Conservation (phyloP, 2,113 vertebrate species). For the Chlamydotis undulata region DNA sequence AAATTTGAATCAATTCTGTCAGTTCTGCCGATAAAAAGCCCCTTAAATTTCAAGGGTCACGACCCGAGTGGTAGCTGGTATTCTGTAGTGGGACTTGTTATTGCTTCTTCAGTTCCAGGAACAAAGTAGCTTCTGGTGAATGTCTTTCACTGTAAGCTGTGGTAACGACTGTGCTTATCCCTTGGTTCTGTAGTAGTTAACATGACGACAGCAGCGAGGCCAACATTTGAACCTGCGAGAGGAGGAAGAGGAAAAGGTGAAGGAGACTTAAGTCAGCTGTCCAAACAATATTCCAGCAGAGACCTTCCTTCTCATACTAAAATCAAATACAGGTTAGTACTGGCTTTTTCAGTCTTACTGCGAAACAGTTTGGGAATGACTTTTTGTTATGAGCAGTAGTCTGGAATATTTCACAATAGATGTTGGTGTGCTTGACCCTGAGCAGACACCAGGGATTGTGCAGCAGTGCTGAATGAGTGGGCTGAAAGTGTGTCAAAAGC, state of each 20-base stretch:
- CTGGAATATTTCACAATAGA: neutral
- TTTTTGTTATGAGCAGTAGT: neutral
- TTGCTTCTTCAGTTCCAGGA: neutral
- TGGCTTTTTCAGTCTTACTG: neutral
- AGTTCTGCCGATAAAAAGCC: neutral
- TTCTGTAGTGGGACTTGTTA: neutral
- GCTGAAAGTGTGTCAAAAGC: neutral
- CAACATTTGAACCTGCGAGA: conserved; percentile 96
- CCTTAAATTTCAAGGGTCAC: neutral
- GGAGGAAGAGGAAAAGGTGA: conserved; percentile 97
- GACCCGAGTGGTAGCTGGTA: neutral
- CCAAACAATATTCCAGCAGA: conserved; percentile 96
- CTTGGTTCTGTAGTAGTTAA: conserved; percentile 50
- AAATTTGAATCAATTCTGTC: neutral
- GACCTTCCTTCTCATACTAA: conserved; percentile 97
- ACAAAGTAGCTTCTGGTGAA: neutral
- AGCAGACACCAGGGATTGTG: neutral
- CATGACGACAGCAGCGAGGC: conserved; percentile 97
- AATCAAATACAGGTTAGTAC: conserved; percentile 92
- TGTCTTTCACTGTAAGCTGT: neutral
- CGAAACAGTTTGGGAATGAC: neutral
- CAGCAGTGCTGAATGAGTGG: neutral
- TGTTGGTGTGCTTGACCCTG: neutral
- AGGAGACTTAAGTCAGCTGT: conserved; percentile 94
- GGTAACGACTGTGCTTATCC: neutral